Evolutionary conservation across 2,113 vertebrate species (phyloP).

Genomic region (Origma solitaria): DNA sequence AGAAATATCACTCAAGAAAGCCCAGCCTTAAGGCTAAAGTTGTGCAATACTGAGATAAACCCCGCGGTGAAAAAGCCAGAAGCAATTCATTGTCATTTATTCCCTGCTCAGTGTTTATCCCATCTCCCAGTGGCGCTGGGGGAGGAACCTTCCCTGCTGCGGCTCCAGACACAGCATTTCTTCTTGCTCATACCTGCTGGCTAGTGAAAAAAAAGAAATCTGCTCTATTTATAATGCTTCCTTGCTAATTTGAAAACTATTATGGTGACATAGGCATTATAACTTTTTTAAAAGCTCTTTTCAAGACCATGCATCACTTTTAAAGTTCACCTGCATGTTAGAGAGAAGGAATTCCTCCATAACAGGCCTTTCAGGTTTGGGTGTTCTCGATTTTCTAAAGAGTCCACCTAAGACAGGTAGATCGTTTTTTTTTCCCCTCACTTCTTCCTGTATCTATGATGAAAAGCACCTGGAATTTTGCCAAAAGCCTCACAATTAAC

Average conservation of each 20-base stretch:
- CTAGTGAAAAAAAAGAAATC: not conserved
- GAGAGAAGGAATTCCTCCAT: slow-evolving; percentile 11
- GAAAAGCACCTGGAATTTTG: slow-evolving; percentile 39
- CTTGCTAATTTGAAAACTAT: slow-evolving; percentile 24
- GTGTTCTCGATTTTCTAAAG: slow-evolving; percentile 22
- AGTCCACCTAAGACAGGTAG: slow-evolving; percentile 34
- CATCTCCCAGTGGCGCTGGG: not conserved
- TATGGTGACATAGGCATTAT: not conserved
- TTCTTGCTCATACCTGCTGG: slow-evolving; percentile 33
- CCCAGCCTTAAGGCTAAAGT: slow-evolving; percentile 43
- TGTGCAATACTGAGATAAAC: slow-evolving; percentile 36
- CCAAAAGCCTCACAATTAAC: slow-evolving; percentile 9
- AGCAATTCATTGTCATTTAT: slow-evolving; percentile 40
- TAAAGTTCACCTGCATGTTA: slow-evolving; percentile 10
- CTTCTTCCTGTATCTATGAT: slow-evolving; percentile 45
- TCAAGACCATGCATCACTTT: slow-evolving; percentile 14
- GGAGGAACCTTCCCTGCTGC: not conserved
- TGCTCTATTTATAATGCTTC: slow-evolving; percentile 3
- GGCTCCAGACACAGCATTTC: not conserved
- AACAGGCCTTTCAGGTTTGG: slow-evolving; percentile 60
- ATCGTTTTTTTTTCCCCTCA: not conserved
- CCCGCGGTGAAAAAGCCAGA: slow-evolving; percentile 19
- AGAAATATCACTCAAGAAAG: slow-evolving; percentile 44
- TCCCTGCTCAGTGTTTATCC: slow-evolving; percentile 5
- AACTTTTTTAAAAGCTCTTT: not conserved